Evolutionary conservation across 1,140 invertebrate genomes (phyloP).

Genomic region (Zaprionus africanus): DNA sequence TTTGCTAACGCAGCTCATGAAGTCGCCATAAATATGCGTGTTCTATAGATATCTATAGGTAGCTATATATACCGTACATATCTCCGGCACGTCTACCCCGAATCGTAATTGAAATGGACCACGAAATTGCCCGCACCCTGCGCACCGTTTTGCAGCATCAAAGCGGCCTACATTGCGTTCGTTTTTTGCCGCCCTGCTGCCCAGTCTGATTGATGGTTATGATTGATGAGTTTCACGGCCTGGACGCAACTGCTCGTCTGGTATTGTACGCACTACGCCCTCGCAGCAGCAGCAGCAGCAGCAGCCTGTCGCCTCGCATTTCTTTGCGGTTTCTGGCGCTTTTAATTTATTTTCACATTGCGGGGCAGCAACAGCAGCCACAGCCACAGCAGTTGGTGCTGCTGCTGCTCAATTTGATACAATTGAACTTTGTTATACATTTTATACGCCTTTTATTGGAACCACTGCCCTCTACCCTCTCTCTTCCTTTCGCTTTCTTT

Average conservation of each 20-base stretch:
- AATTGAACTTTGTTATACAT: slow-evolving; percentile 73
- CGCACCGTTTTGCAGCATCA: slow-evolving; percentile 46
- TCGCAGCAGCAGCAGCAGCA: not conserved
- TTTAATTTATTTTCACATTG: slow-evolving; percentile 43
- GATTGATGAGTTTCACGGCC: slow-evolving; percentile 62
- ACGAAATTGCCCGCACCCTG: slow-evolving; percentile 47
- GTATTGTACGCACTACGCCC: slow-evolving; percentile 5
- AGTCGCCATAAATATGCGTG: slow-evolving; percentile 3
- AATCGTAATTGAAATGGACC: slow-evolving; percentile 69
- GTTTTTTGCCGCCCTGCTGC: slow-evolving; percentile 18
- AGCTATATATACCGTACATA: slow-evolving; percentile 23
- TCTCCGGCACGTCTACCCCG: slow-evolving; percentile 20
- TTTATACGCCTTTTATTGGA: slow-evolving; percentile 44
- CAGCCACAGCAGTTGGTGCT: slow-evolving; percentile 1
- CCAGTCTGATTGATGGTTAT: slow-evolving; percentile 76
- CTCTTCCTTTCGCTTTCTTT: not conserved
- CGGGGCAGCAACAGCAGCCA: not conserved
- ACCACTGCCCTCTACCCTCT: not conserved
- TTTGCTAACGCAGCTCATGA: slow-evolving; percentile 6
- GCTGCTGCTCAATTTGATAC: slow-evolving; percentile 66
- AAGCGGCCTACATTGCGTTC: slow-evolving; percentile 37
- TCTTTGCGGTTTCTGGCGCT: slow-evolving; percentile 9
- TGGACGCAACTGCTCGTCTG: slow-evolving; percentile 24
- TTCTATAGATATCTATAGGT: not conserved
- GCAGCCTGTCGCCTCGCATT: not conserved